Evolutionary conservation across 2,113 vertebrate species (phyloP), one percentile per base, ranked within the genome.

Genomic region (Megatriorchis doriae): DNA sequence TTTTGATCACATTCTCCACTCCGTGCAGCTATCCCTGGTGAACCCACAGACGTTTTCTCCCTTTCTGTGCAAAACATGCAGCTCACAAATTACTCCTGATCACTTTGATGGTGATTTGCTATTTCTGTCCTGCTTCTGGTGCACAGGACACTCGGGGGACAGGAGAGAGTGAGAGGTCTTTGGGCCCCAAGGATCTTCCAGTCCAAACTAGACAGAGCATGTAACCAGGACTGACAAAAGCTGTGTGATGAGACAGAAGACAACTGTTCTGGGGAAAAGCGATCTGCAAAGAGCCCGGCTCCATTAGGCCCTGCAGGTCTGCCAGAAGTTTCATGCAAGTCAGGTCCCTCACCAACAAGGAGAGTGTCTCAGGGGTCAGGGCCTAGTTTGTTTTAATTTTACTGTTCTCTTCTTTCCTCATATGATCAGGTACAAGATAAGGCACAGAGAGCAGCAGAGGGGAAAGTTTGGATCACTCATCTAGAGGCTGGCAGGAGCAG

Each of bases 41-140:
- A 75, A 83, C 75, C 71, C 68, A 13, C 1, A 3, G 56, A 17
- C 12, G 1, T 36, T 78, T 50, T 8, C 36, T 32, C 50, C 81
- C 32, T 65, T 23, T 19, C 81, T 26, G n/a, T 8, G 38, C 0
- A 0, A n/a, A 81, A 59, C 66, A 3, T 0, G 0, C 27, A 0
- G 32, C 87, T 78, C 77, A 13, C 87, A 59, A 56, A 72, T 61
- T 0, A 2, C 63, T 82, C 31, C 77, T 40, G 45, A 36, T 92
- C 63, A 13, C 91, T 78, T 17, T 19, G 91, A 11, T 43, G 74
- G 48, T 4, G 38, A 31, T 47, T 86, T 89, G 86, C 91, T 93
- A 67, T 96, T 91, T 66, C 81, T 72, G 36, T 80, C 62, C 82
- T 25, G 65, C 74, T 90, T 7, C 65, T 67, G 83, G 42, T 50